A percentile compares a stretch with the other conserved stretches of the same genome.
Conservation (phyloP, 2,113 vertebrate species). For the Rissa tridactyla region DNA sequence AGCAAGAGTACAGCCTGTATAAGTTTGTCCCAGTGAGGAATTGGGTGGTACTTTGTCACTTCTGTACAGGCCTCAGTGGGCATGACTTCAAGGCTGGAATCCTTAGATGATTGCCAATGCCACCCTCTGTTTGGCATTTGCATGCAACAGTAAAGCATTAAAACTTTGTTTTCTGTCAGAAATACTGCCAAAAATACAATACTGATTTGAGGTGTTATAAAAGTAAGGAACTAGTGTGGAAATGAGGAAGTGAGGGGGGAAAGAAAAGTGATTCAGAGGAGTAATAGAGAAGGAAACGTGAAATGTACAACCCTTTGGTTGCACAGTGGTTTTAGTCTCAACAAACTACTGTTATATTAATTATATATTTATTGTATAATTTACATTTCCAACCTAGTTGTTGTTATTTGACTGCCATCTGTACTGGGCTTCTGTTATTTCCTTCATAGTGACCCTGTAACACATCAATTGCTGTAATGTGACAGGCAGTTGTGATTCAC, state of each 20-base stretch:
- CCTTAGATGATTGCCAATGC: background rate
- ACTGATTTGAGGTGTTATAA: background rate
- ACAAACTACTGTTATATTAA: background rate
- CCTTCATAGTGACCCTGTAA: background rate
- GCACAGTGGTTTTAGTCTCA: background rate
- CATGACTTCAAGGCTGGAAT: background rate
- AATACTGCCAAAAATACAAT: background rate
- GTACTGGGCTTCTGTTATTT: background rate
- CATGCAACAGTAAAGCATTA: background rate
- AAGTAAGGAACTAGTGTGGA: background rate
- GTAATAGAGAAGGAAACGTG: background rate
- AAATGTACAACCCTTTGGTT: background rate
- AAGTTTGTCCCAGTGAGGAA: background rate
- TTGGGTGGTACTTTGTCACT: background rate
- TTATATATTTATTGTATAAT: background rate
- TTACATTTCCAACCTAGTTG: background rate
- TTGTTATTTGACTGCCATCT: background rate
- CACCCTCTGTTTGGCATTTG: background rate
- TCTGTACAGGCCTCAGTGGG: background rate
- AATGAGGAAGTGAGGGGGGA: background rate
- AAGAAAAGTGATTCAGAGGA: background rate
- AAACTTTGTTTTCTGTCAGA: background rate
- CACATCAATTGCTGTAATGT: background rate
- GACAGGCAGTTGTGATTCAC: background rate
- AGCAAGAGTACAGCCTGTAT: background rate